Evolutionary conservation across 2,113 vertebrate species (phyloP).

Genomic region (Calidris pugnax): DNA sequence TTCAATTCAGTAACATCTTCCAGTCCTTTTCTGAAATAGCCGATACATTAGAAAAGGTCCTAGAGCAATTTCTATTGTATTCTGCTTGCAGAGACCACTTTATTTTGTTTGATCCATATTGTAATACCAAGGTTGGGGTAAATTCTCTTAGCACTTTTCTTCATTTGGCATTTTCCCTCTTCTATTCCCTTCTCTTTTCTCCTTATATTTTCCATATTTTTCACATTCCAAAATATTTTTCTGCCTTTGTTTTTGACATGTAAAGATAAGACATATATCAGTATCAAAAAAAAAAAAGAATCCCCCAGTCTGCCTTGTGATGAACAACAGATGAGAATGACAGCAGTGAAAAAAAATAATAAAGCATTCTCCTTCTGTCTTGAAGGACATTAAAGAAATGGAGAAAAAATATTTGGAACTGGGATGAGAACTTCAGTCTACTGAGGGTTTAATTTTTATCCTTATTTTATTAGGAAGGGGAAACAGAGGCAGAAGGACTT

Average conservation of each 20-base stretch:
- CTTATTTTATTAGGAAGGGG: constrained; percentile 38
- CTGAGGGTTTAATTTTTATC: constrained; percentile 48
- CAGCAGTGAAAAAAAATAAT: background rate
- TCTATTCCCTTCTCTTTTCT: background rate
- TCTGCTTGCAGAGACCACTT: background rate
- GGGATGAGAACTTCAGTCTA: background rate
- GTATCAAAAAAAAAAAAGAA: background rate
- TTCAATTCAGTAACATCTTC: background rate
- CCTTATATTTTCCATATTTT: background rate
- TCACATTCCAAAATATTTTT: background rate
- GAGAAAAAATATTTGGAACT: background rate
- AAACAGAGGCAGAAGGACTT: constrained; percentile 32
- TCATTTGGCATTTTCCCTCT: background rate
- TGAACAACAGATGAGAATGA: constrained; percentile 39
- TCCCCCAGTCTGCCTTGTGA: background rate
- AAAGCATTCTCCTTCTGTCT: background rate
- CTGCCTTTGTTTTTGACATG: background rate
- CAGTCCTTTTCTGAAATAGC: background rate
- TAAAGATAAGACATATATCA: background rate
- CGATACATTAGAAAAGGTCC: background rate
- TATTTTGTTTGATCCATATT: background rate
- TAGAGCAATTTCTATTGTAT: background rate
- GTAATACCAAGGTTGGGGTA: background rate
- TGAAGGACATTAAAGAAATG: background rate
- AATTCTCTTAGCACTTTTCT: background rate